Conservation (phyloP, 2,888 invertebrate species). For the Watsonalla cultraria region DNA sequence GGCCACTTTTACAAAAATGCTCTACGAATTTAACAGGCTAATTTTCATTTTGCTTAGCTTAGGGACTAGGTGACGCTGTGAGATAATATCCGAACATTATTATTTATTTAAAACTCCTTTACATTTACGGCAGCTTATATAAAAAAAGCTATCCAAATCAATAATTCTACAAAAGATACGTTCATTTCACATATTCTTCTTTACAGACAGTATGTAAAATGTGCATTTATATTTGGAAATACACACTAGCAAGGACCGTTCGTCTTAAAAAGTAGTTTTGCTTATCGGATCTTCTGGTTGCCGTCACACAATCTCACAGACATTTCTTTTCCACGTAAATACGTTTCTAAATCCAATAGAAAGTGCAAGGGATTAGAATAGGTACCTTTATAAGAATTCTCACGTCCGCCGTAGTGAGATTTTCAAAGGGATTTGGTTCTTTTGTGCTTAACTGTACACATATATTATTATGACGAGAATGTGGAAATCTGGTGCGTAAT, state of each 20-base stretch:
- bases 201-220: background rate
- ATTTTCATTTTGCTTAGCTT: too few species aligned
- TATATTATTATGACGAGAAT: conserved; percentile 25
- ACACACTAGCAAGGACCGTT: background rate
- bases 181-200: too few species aligned
- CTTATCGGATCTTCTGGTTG: conserved; percentile 42
- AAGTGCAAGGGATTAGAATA: conserved; percentile 50
- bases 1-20: too few species aligned
- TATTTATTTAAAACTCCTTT: too few species aligned
- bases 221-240: background rate
- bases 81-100: too few species aligned
- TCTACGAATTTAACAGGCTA: too few species aligned
- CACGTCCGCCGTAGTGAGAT: conserved; percentile 45
- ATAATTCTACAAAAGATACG: too few species aligned
- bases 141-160: too few species aligned
- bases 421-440: conserved; percentile 50
- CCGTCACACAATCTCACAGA: conserved; percentile 43
- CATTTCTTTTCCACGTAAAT: conserved; percentile 53
- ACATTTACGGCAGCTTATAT: too few species aligned
- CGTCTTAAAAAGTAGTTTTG: conserved; percentile 19
- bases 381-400: conserved; percentile 35
- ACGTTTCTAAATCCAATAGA: conserved; percentile 50
- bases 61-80: too few species aligned
- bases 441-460: conserved; percentile 33
- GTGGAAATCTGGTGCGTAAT: conserved; percentile 37